Evolutionary conservation across 2,113 vertebrate species (phyloP), one percentile per base, ranked within the genome.

Genomic region (Ornithorhynchus anatinus): DNA sequence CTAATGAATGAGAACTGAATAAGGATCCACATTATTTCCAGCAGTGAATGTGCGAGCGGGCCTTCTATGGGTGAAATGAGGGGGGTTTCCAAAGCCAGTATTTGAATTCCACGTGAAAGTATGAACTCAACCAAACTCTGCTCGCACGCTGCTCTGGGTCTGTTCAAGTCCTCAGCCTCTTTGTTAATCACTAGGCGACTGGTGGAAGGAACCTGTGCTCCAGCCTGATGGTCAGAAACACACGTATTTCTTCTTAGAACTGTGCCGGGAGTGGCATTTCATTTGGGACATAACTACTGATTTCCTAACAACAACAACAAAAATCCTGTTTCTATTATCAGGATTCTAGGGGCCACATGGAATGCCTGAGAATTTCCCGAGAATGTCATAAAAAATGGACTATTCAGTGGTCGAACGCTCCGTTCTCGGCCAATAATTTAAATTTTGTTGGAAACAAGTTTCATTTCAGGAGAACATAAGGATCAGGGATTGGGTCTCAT

Each of bases 381-480:
- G n/a, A 59, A 67, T 79, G 74, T 60, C 59, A 73, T 64, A 87
- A 89, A 89, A 90, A 86, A 86, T 84, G 89, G 79, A 85, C 66
- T 69, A 35, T 10, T 60, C 72, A 71, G 73, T 43, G 69, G 84
- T 87, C 81, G 77, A 86, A 84, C 64, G 66, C 75, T 82, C 71
- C 66, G 61, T 86, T 89, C 81, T 81, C 77, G 75, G 67, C 43
- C 59, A 63, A 62, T 70, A 50, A 63, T 86, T 79, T 59, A 75
- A 70, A 85, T 52, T 81, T 65, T 69, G 54, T 82, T 79, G 80
- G 80, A 86, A 78, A 68, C 27, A 72, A 42, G 57, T 75, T 72
- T 77, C 48, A 15, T 68, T 50, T 78, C 76, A 84, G 61, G 61
- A 72, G 60, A 75, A 45, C 32, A 64, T 67, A 62, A 80, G 67